phyloP scores from a whole-genome alignment of 2,113 vertebrate genomes.

The Trichomycterus rosablanca region DNA sequence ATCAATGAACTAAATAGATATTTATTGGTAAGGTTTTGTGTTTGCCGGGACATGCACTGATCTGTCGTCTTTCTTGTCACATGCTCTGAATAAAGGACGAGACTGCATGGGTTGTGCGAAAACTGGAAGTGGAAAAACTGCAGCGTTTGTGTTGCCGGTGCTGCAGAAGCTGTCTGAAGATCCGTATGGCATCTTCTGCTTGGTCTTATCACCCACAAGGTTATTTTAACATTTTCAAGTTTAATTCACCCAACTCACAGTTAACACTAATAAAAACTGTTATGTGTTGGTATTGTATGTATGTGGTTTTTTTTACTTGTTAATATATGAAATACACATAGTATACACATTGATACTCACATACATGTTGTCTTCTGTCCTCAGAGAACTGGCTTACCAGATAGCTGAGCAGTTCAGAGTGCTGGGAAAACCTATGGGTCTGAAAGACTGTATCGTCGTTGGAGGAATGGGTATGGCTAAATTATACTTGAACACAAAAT shows the following conservation, averaged over 20 bases:
- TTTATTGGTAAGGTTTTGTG: no score
- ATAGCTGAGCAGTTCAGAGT: slow-evolving; percentile 92
- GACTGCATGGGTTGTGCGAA: slow-evolving; percentile 93
- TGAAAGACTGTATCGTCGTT: slow-evolving; percentile 86
- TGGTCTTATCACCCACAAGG: slow-evolving; percentile 91
- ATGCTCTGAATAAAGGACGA: slow-evolving; percentile 64
- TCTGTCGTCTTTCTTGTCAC: no score
- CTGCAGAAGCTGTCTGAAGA: slow-evolving; percentile 90
- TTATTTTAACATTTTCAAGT: slow-evolving; percentile 42
- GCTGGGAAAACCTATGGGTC: slow-evolving; percentile 85
- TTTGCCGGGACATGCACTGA: no score
- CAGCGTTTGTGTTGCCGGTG: slow-evolving; percentile 88
- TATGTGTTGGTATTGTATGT: no score
- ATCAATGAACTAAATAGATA: no score
- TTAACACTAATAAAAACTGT: no score
- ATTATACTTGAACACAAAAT: not conserved
- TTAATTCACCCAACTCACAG: no score
- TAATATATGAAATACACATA: no score
- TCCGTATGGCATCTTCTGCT: slow-evolving; percentile 92
- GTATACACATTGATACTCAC: not conserved
- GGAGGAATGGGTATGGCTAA: slow-evolving; percentile 82
- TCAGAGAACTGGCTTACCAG: slow-evolving; percentile 90
- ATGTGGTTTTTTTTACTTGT: no score
- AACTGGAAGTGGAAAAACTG: slow-evolving; percentile 93
- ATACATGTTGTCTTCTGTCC: not conserved